Percentiles rank a stretch among this genome's conserved stretches.
These are phyloP conservation scores for Xylota sylvarum DNA, from an alignment of 2,888 invertebrate species.

Conservation along the genomic window DNA sequence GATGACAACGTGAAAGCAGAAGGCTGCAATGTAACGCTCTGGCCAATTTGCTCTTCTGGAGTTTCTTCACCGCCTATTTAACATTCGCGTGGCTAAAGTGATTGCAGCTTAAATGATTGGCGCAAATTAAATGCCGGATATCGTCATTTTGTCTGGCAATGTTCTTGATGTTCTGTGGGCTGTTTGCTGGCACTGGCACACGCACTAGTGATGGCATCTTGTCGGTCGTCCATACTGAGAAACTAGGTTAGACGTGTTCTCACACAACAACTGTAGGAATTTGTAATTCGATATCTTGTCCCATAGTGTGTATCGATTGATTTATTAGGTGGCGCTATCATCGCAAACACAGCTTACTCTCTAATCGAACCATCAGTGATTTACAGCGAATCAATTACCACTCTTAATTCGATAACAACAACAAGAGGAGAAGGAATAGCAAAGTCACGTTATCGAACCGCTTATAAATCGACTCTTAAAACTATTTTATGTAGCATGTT, in stretches of 20 bases:
- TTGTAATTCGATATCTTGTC: constrained; percentile 63
- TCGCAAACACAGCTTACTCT: constrained; percentile 25
- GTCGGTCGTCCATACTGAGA: neutral
- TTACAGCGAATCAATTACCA: constrained; percentile 70
- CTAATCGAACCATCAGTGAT: constrained; percentile 62
- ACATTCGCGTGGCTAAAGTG: constrained; percentile 67
- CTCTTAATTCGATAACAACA: constrained; percentile 37
- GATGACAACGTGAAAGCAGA: constrained; percentile 51
- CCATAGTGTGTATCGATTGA: constrained; percentile 58
- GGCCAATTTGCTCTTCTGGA: constrained; percentile 34
- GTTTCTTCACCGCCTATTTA: constrained; percentile 35
- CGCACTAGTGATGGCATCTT: constrained; percentile 21
- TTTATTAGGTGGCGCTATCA: constrained; percentile 74
- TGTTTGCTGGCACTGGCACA: constrained; percentile 26
- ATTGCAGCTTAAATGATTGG: constrained; percentile 69
- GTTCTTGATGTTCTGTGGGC: constrained; percentile 66
- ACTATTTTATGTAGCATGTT: neutral
- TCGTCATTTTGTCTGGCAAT: constrained; percentile 74
- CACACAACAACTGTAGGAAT: constrained; percentile 50
- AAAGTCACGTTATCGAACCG: constrained; percentile 3
- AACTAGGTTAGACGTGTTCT: constrained; percentile 67
- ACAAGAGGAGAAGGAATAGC: neutral
- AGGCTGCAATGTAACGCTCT: constrained; percentile 31
- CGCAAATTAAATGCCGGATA: constrained; percentile 76
- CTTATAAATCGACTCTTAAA: constrained; percentile 6